phyloP scores from a whole-genome alignment of 2,888 invertebrate genomes.

The Osmoderma eremita region DNA sequence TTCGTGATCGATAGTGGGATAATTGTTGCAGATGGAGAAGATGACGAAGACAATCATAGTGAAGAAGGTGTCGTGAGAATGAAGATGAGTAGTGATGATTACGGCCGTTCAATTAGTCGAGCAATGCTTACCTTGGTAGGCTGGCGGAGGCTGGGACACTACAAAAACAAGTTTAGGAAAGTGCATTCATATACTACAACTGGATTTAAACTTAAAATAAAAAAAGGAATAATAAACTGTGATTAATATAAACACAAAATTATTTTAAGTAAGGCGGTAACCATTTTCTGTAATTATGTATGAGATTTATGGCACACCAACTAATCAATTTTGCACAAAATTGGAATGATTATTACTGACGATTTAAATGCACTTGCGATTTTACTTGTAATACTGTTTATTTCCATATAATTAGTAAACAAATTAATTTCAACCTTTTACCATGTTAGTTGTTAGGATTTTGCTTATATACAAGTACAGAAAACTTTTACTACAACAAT shows the following conservation, averaged over 20 bases:
- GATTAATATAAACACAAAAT: slow-evolving; percentile 17
- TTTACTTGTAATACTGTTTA: no score
- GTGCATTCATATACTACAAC: slow-evolving; percentile 60
- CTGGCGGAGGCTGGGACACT: slow-evolving; percentile 57
- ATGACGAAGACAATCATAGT: slow-evolving; percentile 17
- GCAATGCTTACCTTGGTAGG: slow-evolving; percentile 57
- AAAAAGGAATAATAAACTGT: slow-evolving; percentile 28
- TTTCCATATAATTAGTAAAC: no score
- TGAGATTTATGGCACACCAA: not conserved
- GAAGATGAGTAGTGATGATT: slow-evolving; percentile 17
- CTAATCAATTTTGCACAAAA: no score
- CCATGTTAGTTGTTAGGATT: not conserved
- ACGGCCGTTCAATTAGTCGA: slow-evolving; percentile 22
- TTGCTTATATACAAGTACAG: not conserved
- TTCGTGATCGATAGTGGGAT: not conserved
- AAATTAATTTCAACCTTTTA: not conserved
- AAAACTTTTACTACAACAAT: slow-evolving; percentile 10
- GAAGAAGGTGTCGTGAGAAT: slow-evolving; percentile 17
- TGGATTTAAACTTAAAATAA: slow-evolving; percentile 49
- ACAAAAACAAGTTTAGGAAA: slow-evolving; percentile 58
- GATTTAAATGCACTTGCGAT: no score
- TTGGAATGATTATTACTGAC: no score
- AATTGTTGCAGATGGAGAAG: slow-evolving; percentile 18
- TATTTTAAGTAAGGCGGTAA: slow-evolving; percentile 13
- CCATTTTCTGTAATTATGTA: slow-evolving; percentile 21